phyloP scores from a whole-genome alignment of 2,888 invertebrate genomes.

The Eupsilia transversa region DNA sequence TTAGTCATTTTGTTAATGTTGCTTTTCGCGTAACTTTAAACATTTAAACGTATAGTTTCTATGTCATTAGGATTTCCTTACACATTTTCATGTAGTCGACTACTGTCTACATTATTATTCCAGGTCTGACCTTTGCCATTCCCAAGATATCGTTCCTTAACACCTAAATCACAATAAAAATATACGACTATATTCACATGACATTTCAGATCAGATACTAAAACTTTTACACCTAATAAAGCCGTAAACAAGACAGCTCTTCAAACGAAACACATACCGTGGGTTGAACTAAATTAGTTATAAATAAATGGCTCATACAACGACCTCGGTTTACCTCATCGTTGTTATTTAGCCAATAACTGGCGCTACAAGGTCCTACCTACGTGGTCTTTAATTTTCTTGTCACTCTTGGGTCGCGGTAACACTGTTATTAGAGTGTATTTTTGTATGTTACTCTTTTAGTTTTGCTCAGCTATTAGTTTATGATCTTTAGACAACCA shows the following conservation, averaged over 20 bases:
- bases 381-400: slow-evolving; percentile 49
- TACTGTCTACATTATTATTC: background rate
- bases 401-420: slow-evolving; percentile 31
- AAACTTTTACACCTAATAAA: slow-evolving; percentile 46
- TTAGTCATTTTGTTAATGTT: slow-evolving; percentile 1
- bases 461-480: background rate
- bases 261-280: slow-evolving; percentile 8
- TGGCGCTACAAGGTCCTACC: slow-evolving; percentile 25
- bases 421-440: slow-evolving; percentile 4
- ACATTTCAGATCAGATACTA: slow-evolving; percentile 38
- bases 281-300: slow-evolving; percentile 22
- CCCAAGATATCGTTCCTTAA: background rate
- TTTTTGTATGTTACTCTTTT: slow-evolving; percentile 2
- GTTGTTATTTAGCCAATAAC: slow-evolving; percentile 42
- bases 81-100: background rate
- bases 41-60: background rate
- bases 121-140: background rate
- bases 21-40: background rate
- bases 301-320: slow-evolving; percentile 30
- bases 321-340: slow-evolving; percentile 34
- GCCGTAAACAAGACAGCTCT: slow-evolving; percentile 22
- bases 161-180: slow-evolving; percentile 35
- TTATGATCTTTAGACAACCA: background rate
- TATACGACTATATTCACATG: slow-evolving; percentile 34
- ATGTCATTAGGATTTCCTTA: too few relatives aligned